These are phyloP conservation scores for Sebastolobus altivelis DNA, from an alignment of 2,797 vertebrate genomes.

Conservation along the genomic window DNA sequence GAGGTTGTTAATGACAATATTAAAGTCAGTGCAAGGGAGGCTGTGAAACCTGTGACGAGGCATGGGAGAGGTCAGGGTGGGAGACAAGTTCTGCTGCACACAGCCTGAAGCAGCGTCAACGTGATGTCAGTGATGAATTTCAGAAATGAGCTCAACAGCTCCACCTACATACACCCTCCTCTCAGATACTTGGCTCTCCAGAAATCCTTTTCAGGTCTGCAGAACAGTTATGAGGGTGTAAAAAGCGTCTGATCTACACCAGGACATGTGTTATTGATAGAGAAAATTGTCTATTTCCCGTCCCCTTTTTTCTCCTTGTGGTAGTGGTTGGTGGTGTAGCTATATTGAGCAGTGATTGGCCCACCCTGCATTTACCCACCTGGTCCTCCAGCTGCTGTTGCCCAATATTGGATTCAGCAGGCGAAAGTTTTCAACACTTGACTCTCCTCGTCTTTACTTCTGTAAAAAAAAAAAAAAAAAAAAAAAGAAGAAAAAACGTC, in stretches of 20 bases:
- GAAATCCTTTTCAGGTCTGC: constrained; percentile 35
- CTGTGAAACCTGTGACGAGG: constrained; percentile 16
- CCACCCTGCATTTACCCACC: constrained; percentile 60
- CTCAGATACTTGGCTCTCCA: constrained; percentile 14
- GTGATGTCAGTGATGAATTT: constrained; percentile 52
- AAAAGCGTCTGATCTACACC: constrained; percentile 38
- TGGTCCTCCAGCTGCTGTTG: constrained; percentile 64
- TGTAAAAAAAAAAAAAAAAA: constrained; percentile 27
- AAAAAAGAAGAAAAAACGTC: constrained; percentile 14
- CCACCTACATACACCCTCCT: constrained; percentile 55
- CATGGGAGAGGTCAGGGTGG: constrained; percentile 45
- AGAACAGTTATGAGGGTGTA: constrained; percentile 14
- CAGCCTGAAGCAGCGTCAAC: constrained; percentile 31
- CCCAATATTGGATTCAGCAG: constrained; percentile 46
- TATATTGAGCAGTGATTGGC: constrained; percentile 40
- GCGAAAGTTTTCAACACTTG: constrained; percentile 18
- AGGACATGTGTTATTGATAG: constrained; percentile 51
- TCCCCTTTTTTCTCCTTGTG: constrained; percentile 3
- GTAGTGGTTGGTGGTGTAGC: constrained; percentile 28
- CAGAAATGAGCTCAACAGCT: constrained; percentile 55
- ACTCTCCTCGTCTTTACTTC: constrained; percentile 15
- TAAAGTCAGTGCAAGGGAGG: constrained; percentile 34
- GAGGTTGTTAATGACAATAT: constrained; percentile 37
- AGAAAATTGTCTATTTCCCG: constrained; percentile 55
- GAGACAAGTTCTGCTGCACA: constrained; percentile 10